A percentile compares a stretch with the other conserved stretches of the same genome.
Conservation (phyloP, 2,797 vertebrate genomes). For the Falco biarmicus region DNA sequence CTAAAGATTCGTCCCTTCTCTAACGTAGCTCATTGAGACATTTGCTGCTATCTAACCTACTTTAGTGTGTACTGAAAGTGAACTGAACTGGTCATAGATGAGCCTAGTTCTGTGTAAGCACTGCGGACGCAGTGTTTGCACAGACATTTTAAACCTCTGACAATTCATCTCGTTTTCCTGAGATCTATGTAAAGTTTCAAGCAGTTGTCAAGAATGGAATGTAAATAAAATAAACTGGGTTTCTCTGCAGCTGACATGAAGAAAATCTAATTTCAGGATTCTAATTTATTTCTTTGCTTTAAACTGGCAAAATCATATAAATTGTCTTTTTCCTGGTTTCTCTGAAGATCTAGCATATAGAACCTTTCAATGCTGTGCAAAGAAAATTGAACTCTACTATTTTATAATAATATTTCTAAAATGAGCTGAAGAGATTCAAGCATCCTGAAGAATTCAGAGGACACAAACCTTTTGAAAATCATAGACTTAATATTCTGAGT, state of each 20-base stretch:
- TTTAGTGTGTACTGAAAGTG: rapidly evolving
- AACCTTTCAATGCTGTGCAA: background rate
- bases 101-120: background rate
- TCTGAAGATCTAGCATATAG: background rate
- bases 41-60: background rate
- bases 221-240: background rate
- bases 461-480: background rate
- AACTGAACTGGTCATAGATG: rapidly evolving
- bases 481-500: background rate
- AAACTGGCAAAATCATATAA: background rate
- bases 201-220: background rate
- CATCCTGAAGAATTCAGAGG: background rate
- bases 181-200: background rate
- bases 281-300: background rate
- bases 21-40: background rate
- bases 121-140: background rate
- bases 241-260: background rate
- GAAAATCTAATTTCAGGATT: background rate
- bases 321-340: background rate
- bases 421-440: background rate
- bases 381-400: background rate
- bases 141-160: background rate
- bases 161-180: background rate
- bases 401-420: background rate
- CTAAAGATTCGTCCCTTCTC: background rate